These are phyloP conservation scores for Halocaridina rubra DNA, from an alignment of 2,888 invertebrate genomes.

Conservation along the genomic window DNA sequence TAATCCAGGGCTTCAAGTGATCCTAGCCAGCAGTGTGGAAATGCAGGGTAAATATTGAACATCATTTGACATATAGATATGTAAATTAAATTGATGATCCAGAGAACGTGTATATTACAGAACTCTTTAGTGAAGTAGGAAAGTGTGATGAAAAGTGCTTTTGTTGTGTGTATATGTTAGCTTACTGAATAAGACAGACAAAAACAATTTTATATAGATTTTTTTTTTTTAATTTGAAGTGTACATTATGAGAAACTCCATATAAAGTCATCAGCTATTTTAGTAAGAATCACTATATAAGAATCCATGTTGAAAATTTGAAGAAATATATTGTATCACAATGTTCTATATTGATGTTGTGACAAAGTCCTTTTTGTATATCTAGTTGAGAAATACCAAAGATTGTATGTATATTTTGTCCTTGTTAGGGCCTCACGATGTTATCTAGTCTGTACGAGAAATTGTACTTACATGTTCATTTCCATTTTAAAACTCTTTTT, in stretches of 20 bases:
- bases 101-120: conserved; percentile 21
- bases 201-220: conserved; percentile 47
- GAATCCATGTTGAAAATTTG: conserved; percentile 36
- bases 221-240: conserved; percentile 45
- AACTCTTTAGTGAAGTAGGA: conserved; percentile 22
- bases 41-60: conserved; percentile 52
- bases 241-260: conserved; percentile 27
- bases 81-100: conserved; percentile 17
- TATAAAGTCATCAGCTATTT: conserved; percentile 54
- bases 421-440: conserved; percentile 61
- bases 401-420: conserved; percentile 63
- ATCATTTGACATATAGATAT: too few relatives aligned
- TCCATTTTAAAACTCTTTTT: neutral
- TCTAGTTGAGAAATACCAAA: conserved; percentile 64
- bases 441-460: conserved; percentile 63
- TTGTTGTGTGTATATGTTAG: conserved; percentile 15
- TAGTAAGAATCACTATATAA: conserved; percentile 27
- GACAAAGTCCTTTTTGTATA: conserved; percentile 59
- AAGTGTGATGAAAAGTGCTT: conserved; percentile 20
- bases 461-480: conserved; percentile 54
- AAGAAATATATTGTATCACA: conserved; percentile 57
- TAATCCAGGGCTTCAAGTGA: neutral
- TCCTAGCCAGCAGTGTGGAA: conserved; percentile 44
- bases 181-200: conserved; percentile 18
- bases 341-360: conserved; percentile 57